Base-by-base conservation (phyloP, 2,888 invertebrate species). In the Protophormia terraenovae region DNA sequence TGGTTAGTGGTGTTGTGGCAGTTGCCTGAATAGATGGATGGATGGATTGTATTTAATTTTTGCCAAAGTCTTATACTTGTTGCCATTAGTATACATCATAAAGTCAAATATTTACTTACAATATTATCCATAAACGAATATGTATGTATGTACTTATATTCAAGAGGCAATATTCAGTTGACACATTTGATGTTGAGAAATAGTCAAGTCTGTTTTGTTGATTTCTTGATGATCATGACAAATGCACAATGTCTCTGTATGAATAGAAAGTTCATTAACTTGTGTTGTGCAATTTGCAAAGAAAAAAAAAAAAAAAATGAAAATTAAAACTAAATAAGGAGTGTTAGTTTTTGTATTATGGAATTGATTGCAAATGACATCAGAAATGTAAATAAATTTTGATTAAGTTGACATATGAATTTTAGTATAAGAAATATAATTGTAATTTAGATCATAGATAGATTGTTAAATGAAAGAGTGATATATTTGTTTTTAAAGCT, bases 1-100 rank as follows among this genome's bases (percentile, higher is more conserved):
- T 22, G 64, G 73, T 69, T 58, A 64, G 77, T 50, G 22, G 58
- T 85, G 82, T 82, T 82, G 75, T 82, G 85, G 82, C 82, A 85
- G 58, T 71, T 79, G 71, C 16, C 24, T 24, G 50, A 66, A 76
- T 66, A 27, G 50, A 35, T 45, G 60, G 62, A 79, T 79, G 71
- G 53, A 84, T 72, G 73, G 35, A 55, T 82, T 75, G 60, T 69
- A 24, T 16, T 67, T 38, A 22, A 3, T 22, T 47, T 27, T 80
- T 76, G 71, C 78, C 50, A 79, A 79, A 79, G 71, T 38, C 79
- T 71, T 71, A 71, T 79, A 64, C 62, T 41, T 79, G 16, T 73
- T 64, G 62, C 45, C 62, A 58, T 24, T 29, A 77, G 38, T 32
- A 35, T 71, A 69, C 66, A 84, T 77, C 75, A 72, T 80, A 80